Evolutionary conservation across 1,140 invertebrate species (phyloP), one percentile per base, ranked within the genome.

Genomic region (Drosophila tani): DNA sequence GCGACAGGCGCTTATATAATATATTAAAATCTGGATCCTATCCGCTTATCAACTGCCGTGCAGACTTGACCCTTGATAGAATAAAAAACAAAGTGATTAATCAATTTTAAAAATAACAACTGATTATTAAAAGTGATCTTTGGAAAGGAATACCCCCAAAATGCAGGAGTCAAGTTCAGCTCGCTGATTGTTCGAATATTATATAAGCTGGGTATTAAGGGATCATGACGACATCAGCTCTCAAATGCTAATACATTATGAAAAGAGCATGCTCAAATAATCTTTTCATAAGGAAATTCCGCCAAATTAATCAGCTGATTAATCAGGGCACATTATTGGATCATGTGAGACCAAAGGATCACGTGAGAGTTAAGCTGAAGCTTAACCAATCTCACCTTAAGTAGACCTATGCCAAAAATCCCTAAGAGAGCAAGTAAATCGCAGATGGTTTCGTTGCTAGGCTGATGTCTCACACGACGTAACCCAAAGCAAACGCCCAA

Each of bases 51-150:
- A 78, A 77, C 47, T 29, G 21, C 7, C 41, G 15, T 76, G 62
- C 65, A 81, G 75, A 71, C 71, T 75, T 77, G 58, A 59, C 57
- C 53, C 58, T 51, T 43, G 40, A 62, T 40, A 51, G 53, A 88
- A 74, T n/a, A n/a, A 64, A 77, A 56, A 86, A 86, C 83, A 86
- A 88, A 64, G 71, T 57, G 77, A 86, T 86, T 87, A 77, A 77
- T 68, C 14, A 75, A 60, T 70, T 66, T 62, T 58, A 49, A 68
- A 81, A 64, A 73, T 73, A 73, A 43, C 67, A 73, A 73, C 55
- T 73, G 69, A 73, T 73, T 73, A 55, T 38, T 50, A 32, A 29
- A 45, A 41, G 53, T 69, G 58, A 82, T 60, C 75, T 60, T 74
- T 47, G 57, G 57, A 41, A 43, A 75, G 71, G 74, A 75, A 65